Conservation (phyloP, 2,888 invertebrate species). For the Cheilosia vernalis region DNA sequence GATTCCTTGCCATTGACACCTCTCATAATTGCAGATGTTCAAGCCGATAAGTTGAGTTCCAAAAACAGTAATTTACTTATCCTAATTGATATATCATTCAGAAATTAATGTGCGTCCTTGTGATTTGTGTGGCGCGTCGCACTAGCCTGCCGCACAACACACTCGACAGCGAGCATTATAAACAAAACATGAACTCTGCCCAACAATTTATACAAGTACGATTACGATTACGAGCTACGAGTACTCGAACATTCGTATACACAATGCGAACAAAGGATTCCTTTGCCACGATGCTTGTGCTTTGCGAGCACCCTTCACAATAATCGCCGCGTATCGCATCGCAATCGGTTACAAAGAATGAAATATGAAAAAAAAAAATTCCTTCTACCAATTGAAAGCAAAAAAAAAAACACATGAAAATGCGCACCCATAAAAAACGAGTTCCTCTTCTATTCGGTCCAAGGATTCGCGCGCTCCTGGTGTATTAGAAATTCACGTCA, state of each 20-base stretch:
- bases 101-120: conserved; percentile 45
- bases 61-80: conserved; percentile 71
- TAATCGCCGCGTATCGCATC: conserved; percentile 36
- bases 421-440: conserved; percentile 45
- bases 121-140: conserved; percentile 57
- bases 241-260: conserved; percentile 36
- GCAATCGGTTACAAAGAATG: conserved; percentile 59
- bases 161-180: conserved; percentile 35
- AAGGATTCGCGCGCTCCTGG: conserved; percentile 46
- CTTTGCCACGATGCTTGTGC: conserved; percentile 39
- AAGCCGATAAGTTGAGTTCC: conserved; percentile 35
- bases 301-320: conserved; percentile 65
- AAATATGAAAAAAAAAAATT: conserved; percentile 18
- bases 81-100: conserved; percentile 69
- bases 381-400: conserved; percentile 32
- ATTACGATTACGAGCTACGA: neutral
- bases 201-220: neutral
- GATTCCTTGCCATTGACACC: conserved; percentile 70
- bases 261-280: conserved; percentile 53
- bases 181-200: conserved; percentile 28
- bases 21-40: conserved; percentile 71
- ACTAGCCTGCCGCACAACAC: conserved; percentile 47
- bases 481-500: conserved; percentile 37
- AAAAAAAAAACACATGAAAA: conserved; percentile 9
- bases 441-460: conserved; percentile 62